These are phyloP conservation scores for Lasioglossum vierecki DNA, from an alignment of 2,888 invertebrate species.

Conservation along the genomic window DNA sequence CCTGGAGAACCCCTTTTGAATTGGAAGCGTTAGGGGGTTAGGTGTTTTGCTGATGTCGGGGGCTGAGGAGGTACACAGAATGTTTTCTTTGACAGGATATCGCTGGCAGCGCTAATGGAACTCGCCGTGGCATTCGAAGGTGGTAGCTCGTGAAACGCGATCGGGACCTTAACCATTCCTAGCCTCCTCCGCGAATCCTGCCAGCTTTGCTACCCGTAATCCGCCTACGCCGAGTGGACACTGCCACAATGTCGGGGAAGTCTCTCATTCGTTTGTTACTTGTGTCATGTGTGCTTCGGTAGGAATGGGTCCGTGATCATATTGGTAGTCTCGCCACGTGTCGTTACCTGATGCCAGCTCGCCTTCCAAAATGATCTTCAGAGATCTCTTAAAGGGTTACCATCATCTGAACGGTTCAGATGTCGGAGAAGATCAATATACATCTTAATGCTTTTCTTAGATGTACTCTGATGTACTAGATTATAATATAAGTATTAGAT, in stretches of 20 bases:
- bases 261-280: neutral
- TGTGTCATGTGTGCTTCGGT: neutral
- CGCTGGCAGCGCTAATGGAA: constrained; percentile 79
- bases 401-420: neutral
- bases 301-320: neutral
- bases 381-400: neutral
- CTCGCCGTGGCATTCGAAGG: constrained; percentile 79
- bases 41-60: constrained; percentile 58
- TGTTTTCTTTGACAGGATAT: constrained; percentile 76
- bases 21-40: constrained; percentile 37
- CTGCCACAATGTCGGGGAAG: neutral
- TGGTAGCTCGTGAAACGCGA: constrained; percentile 83
- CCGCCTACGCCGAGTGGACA: constrained; percentile 73
- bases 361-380: neutral
- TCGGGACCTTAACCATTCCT: constrained; percentile 74
- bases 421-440: neutral
- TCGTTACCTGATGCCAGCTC: neutral
- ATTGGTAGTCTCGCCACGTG: neutral
- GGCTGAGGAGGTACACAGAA: constrained; percentile 55
- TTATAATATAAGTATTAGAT: too few relatives aligned
- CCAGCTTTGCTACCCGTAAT: constrained; percentile 62
- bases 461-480: too few relatives aligned
- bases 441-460: too few relatives aligned
- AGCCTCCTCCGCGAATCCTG: constrained; percentile 9
- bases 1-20: constrained; percentile 65